phyloP scores from a whole-genome alignment of 2,888 invertebrate species.

The Sphinx pinastri region DNA sequence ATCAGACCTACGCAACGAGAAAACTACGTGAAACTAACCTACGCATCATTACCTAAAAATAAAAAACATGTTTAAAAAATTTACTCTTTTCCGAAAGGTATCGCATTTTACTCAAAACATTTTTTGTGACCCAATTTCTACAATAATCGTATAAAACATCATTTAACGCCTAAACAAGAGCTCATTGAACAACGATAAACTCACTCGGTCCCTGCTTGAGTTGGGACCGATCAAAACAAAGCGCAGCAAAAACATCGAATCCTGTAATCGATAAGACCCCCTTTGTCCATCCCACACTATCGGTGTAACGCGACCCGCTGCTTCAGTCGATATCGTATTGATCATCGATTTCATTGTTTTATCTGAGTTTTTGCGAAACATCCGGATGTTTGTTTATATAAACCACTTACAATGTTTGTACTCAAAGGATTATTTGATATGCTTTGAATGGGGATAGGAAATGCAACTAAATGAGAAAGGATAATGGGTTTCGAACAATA shows the following conservation, averaged over 20 bases:
- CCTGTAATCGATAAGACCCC: background rate
- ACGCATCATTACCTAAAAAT: no score
- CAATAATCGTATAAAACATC: no score
- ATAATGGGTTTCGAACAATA: background rate
- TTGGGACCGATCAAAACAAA: no score
- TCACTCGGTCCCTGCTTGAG: no score
- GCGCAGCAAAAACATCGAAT: background rate
- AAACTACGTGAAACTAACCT: no score
- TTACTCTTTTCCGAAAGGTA: no score
- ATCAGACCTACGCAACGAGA: no score
- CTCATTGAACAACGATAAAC: no score
- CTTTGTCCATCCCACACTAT: background rate
- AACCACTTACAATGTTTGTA: background rate
- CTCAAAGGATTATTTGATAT: constrained; percentile 7
- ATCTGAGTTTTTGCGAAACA: constrained; percentile 7
- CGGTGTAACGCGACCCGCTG: background rate
- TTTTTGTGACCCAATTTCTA: no score
- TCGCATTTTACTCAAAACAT: no score
- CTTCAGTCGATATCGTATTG: constrained; percentile 7
- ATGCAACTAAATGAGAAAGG: background rate
- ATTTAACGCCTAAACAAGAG: no score
- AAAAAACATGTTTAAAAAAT: no score
- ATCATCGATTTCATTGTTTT: constrained; percentile 8
- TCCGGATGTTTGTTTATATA: constrained; percentile 11
- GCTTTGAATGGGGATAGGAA: background rate